Base-by-base conservation (phyloP, 2,797 vertebrate species). In the Enteromius argenteus region DNA sequence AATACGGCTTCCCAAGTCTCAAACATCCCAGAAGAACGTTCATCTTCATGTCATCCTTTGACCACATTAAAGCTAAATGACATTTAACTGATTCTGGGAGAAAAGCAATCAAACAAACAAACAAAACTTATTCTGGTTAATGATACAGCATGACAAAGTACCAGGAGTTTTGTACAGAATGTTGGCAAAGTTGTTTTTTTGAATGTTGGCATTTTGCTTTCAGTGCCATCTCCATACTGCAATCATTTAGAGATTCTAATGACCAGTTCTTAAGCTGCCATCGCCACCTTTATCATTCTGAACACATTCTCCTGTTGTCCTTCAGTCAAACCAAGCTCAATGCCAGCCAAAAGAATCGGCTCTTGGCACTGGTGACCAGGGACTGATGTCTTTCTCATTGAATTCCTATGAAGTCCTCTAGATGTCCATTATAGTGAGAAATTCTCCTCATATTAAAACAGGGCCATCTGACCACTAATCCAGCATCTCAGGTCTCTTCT, bases 341-440 rank as follows among this genome's bases (percentile, higher is more conserved):
- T 64, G 77, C 73, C 90, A 91, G 88, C 89, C 85, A 91, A 80
- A 84, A 89, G 85, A 17, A 86, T 86, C 32, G 81, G 77, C 19
- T 83, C 86, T 89, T 89, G 88, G 87, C 87, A 83, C 8, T 39
- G 88, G 86, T 87, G 91, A 92, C 89, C 89, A 86, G 85, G 78
- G 89, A 90, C 75, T 88, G 86, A 91, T 90, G 91, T 90, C 86
- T 90, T 87, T 88, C 90, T 91, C 88, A 92, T 87, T 91, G 91
- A 93, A 93, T 90, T 90, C 85, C 88, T 88, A 90, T 90, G 85
- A 91, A 91, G 91, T 91, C 90, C 89, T 90, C 88, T 88, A 87
- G 86, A 91, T 90, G 89, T 91, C 89, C 89, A 92, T 92, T 90
- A 39, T 39, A 91, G 91, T 89, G 92, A 92, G 90, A 88, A 85